These are phyloP conservation scores for Pseudoips prasinana DNA, from an alignment of 2,888 invertebrate species.

Conservation along the genomic window DNA sequence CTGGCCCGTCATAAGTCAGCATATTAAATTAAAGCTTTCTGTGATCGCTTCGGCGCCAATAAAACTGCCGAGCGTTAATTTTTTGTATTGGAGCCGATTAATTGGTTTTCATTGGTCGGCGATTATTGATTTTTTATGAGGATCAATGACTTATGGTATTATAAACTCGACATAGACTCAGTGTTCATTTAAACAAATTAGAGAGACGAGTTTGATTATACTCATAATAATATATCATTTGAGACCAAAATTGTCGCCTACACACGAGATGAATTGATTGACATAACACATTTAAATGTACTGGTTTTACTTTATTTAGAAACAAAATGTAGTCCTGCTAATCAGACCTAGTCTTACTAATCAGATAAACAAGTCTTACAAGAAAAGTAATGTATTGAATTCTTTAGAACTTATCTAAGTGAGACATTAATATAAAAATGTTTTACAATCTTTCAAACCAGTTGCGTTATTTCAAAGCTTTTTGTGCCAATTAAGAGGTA, in stretches of 20 bases:
- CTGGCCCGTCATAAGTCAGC: slow-evolving; percentile 42
- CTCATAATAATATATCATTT: background rate
- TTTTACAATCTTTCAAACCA: slow-evolving; percentile 31
- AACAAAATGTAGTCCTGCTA: too few relatives aligned
- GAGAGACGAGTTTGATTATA: slow-evolving; percentile 7
- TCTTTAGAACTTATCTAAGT: slow-evolving; percentile 21
- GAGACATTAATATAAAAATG: slow-evolving; percentile 33
- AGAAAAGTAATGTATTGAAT: too few relatives aligned
- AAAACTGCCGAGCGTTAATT: slow-evolving; percentile 50
- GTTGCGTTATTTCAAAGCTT: slow-evolving; percentile 25
- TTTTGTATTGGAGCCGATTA: slow-evolving; percentile 57
- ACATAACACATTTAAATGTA: too few relatives aligned
- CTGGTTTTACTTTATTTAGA: too few relatives aligned
- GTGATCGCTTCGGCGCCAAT: slow-evolving; percentile 57
- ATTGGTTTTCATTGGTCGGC: slow-evolving; percentile 62
- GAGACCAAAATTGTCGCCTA: slow-evolving; percentile 1
- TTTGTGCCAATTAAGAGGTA: slow-evolving; percentile 29
- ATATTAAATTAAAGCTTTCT: slow-evolving; percentile 61
- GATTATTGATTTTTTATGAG: slow-evolving; percentile 35
- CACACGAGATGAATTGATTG: too few relatives aligned
- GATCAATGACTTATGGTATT: slow-evolving; percentile 44
- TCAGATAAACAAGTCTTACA: too few relatives aligned
- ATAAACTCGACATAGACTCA: slow-evolving; percentile 27
- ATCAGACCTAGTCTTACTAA: too few relatives aligned
- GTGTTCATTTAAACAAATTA: slow-evolving; percentile 18